Conservation (phyloP, 1,140 invertebrate species). For the Pogonomyrmex californicus region DNA sequence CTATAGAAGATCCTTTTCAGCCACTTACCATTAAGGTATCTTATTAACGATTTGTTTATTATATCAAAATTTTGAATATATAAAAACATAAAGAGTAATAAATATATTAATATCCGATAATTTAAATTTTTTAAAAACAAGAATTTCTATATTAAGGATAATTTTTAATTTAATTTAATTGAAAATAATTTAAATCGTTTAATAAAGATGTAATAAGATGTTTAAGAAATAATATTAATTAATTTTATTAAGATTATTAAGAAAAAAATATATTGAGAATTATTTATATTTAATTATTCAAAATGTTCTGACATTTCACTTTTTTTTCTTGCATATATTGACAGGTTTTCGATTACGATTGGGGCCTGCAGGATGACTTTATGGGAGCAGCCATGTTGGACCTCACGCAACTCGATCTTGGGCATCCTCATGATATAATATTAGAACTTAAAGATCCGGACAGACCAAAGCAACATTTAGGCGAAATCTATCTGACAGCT, state of each 20-base stretch:
- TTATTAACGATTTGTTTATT: conserved; percentile 36
- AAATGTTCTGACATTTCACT: conserved; percentile 12
- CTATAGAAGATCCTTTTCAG: conserved; percentile 97
- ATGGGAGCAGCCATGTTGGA: conserved; percentile 97
- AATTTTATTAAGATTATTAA: neutral
- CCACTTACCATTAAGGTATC: conserved; percentile 95
- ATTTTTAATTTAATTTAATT: neutral
- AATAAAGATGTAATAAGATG: neutral
- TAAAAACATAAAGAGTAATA: neutral
- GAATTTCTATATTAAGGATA: neutral
- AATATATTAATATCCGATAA: neutral
- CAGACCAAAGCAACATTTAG: conserved; percentile 90
- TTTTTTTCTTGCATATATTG: conserved; percentile 50
- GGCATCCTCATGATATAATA: conserved; percentile 92
- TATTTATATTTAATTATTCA: neutral
- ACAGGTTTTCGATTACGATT: conserved; percentile 99
- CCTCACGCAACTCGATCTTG: conserved; percentile 94
- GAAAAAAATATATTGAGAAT: neutral
- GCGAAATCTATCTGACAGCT: conserved; percentile 93
- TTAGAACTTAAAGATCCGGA: conserved; percentile 92
- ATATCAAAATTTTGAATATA: neutral
- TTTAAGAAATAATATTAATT: neutral
- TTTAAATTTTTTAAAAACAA: neutral
- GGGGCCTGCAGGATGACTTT: conserved; percentile 98
- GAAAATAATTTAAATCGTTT: neutral